Conservation (phyloP, 2,888 invertebrate genomes). For the Cremastinae sp. region DNA sequence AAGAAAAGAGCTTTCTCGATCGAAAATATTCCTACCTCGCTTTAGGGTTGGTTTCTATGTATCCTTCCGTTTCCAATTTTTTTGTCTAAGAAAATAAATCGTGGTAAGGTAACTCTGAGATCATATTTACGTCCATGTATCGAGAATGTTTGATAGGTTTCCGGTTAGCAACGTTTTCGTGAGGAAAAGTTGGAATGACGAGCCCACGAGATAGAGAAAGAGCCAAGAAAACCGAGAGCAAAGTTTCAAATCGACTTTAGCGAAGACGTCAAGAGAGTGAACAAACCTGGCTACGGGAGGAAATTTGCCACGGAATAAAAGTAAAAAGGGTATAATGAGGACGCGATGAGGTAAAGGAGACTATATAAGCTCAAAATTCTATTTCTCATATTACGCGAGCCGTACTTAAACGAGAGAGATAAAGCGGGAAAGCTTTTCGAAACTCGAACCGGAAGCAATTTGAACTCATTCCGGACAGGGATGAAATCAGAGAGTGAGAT, state of each 20-base stretch:
- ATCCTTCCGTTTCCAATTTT: too few relatives aligned
- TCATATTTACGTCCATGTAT: too few relatives aligned
- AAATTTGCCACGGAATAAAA: neutral
- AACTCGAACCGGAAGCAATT: conserved; percentile 49
- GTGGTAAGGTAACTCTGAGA: too few relatives aligned
- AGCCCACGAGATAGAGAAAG: neutral
- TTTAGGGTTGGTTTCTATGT: too few relatives aligned
- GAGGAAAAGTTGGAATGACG: neutral
- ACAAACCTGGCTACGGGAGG: neutral
- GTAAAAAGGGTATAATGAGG: conserved; percentile 8
- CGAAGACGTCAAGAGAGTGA: conserved; percentile 13
- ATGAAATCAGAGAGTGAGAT: too few relatives aligned
- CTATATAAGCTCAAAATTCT: neutral
- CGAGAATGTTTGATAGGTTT: too few relatives aligned
- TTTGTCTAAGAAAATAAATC: too few relatives aligned
- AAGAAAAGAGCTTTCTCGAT: too few relatives aligned
- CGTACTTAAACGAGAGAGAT: conserved; percentile 9
- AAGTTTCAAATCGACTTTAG: conserved; percentile 54
- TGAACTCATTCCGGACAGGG: conserved; percentile 55
- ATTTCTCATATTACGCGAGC: conserved; percentile 24
- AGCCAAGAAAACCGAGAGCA: conserved; percentile 9
- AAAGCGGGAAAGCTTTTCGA: conserved; percentile 7
- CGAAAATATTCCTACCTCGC: too few relatives aligned
- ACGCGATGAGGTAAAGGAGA: conserved; percentile 2
- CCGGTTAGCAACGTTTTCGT: neutral